A percentile compares a stretch with the other conserved stretches of the same genome.
Conservation (phyloP, 2,888 invertebrate genomes). For the Eretmocerus hayati region DNA sequence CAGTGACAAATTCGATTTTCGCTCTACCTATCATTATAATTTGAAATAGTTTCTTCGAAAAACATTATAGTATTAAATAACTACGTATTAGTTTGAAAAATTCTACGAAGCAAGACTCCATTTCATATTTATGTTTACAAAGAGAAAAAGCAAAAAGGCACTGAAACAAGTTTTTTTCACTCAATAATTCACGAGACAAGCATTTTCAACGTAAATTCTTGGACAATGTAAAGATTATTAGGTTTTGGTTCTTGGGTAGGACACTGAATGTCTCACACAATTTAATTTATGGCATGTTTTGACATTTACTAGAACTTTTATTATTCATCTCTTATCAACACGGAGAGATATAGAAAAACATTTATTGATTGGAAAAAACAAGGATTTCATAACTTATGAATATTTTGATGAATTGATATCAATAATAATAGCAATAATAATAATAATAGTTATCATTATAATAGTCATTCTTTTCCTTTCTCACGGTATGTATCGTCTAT, state of each 20-base stretch:
- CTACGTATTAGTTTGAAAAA: conserved; percentile 19
- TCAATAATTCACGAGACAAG: conserved; percentile 21
- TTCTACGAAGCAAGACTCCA: conserved; percentile 18
- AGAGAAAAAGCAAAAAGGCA: conserved; percentile 23
- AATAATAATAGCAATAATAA: conserved; percentile 40
- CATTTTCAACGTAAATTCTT: conserved; percentile 13
- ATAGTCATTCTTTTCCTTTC: too few relatives aligned
- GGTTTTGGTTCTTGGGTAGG: background rate
- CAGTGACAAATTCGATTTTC: too few relatives aligned
- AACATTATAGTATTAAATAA: conserved; percentile 20
- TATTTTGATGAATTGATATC: conserved; percentile 46
- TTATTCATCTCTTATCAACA: conserved; percentile 43
- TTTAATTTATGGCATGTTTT: conserved; percentile 25
- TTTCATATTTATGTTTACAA: too few relatives aligned
- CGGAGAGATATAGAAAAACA: conserved; percentile 47
- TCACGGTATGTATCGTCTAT: conserved; percentile 42
- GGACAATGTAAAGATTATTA: background rate
- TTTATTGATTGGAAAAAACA: conserved; percentile 47
- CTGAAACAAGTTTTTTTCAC: conserved; percentile 22
- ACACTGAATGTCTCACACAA: background rate
- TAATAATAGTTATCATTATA: conserved; percentile 38
- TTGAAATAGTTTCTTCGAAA: too few relatives aligned
- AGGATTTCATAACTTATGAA: conserved; percentile 44
- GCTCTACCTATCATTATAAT: too few relatives aligned
- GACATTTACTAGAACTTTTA: conserved; percentile 47